Base-by-base conservation (phyloP, 1,140 invertebrate species). In the Lethrus apterus region DNA sequence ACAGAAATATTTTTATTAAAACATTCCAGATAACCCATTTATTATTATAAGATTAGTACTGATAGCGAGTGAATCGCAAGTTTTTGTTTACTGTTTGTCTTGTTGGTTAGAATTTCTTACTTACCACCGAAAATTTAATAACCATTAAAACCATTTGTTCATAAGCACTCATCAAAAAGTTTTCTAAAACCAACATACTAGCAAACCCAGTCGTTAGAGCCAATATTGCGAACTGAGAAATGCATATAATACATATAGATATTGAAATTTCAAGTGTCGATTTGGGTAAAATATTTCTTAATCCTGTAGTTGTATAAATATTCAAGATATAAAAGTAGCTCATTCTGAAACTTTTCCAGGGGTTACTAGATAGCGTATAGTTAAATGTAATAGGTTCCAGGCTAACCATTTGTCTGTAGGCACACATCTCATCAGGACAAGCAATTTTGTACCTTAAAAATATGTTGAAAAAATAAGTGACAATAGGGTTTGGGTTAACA, bases 121-220 rank as follows among this genome's bases (percentile, higher is more conserved):
- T n/a, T n/a, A n/a, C n/a, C n/a, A n/a, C n/a, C n/a, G n/a, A n/a
- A n/a, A n/a, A n/a, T n/a, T n/a, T n/a, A n/a, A n/a, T n/a, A n/a
- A n/a, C n/a, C n/a, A n/a, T n/a, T n/a, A n/a, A n/a, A n/a, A n/a
- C n/a, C n/a, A n/a, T n/a, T n/a, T n/a, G n/a, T 15, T 41, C 38
- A 11, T 41, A 41, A 10, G 23, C 23, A 1, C 18, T 11, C 38
- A 41, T 41, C 2, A 41, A 14, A 14, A 40, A 19, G 9, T 40
- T 40, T 2, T 40, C 18, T 20, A 40, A 20, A 21, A 40, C 14
- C 14, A 40, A 13, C 38, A 41, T 41, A 24, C 24, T 50, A 2
- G 51, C 40, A 14, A 53, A 48, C 11, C 29, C 40, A 8, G 40
- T 48, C 3, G 42, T 45, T 19, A 53, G 41, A 10, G 38, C n/a